phyloP scores from a whole-genome alignment of 2,888 invertebrate species.

The Apocheima hispidaria region DNA sequence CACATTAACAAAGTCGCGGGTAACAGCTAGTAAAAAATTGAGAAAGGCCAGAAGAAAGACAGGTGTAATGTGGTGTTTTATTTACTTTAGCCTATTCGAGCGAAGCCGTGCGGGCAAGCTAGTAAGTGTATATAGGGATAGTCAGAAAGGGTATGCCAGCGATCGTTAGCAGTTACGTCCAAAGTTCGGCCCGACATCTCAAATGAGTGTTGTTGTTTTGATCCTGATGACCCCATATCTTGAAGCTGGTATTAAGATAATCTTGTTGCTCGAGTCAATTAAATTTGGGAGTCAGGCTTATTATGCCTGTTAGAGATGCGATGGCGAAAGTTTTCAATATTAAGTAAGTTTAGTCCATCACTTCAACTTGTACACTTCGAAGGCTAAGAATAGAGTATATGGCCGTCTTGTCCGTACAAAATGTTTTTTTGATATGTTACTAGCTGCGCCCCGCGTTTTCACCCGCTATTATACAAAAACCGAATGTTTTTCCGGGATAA shows the following conservation, averaged over 20 bases:
- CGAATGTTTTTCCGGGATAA: no score
- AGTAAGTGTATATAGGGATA: background rate
- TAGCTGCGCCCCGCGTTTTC: no score
- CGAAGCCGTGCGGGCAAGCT: background rate
- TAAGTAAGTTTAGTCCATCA: conserved; percentile 30
- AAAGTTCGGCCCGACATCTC: conserved; percentile 25
- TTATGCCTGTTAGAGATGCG: conserved; percentile 23
- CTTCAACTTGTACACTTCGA: conserved; percentile 11
- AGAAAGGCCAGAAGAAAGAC: no score
- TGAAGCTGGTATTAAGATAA: conserved; percentile 35
- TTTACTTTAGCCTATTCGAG: background rate
- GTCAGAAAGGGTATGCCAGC: conserved; percentile 5
- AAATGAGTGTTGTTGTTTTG: conserved; percentile 33
- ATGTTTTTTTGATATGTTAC: no score
- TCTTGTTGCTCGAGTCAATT: conserved; percentile 28
- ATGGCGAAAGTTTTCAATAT: conserved; percentile 34
- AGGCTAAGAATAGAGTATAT: background rate
- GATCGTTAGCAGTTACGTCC: conserved; percentile 18
- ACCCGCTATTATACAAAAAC: no score
- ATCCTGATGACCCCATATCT: conserved; percentile 33
- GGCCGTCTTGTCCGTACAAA: no score
- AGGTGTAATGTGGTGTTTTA: no score
- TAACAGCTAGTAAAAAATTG: no score
- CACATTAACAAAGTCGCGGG: no score
- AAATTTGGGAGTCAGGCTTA: conserved; percentile 30